A percentile compares a stretch with the other conserved stretches of the same genome.
Conservation (phyloP, 2,113 vertebrate species). For the Centropus unirufus region DNA sequence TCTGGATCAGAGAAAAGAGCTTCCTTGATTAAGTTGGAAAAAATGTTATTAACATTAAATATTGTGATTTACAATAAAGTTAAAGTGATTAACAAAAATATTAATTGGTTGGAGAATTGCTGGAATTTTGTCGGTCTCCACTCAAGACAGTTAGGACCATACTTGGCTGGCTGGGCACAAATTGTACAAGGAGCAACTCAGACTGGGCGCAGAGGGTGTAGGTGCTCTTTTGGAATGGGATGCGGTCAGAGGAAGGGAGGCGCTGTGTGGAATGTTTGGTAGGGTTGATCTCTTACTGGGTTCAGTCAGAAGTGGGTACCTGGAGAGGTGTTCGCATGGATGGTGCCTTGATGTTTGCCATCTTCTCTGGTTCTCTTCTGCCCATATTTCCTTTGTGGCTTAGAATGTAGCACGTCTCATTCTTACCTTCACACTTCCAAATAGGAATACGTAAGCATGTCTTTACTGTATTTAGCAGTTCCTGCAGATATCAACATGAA, state of each 20-base stretch:
- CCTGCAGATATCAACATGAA: neutral
- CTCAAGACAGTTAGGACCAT: neutral
- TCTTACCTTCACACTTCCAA: neutral
- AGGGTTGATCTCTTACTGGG: neutral
- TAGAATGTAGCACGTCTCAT: neutral
- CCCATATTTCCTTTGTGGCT: neutral
- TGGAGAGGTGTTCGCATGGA: neutral
- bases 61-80: too few relatives aligned
- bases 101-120: slow-evolving; percentile 12
- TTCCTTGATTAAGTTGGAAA: slow-evolving; percentile 36
- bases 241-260: neutral
- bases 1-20: neutral
- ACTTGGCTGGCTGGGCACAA: neutral
- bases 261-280: neutral
- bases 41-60: neutral
- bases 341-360: neutral
- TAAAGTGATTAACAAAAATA: neutral
- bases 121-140: slow-evolving; percentile 1
- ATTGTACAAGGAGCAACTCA: neutral
- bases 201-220: neutral
- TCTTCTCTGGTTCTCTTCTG: neutral
- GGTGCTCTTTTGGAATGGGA: neutral
- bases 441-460: neutral
- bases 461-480: neutral
- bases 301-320: neutral